Conservation (phyloP, 1,140 invertebrate species). For the Plodia interpunctella region DNA sequence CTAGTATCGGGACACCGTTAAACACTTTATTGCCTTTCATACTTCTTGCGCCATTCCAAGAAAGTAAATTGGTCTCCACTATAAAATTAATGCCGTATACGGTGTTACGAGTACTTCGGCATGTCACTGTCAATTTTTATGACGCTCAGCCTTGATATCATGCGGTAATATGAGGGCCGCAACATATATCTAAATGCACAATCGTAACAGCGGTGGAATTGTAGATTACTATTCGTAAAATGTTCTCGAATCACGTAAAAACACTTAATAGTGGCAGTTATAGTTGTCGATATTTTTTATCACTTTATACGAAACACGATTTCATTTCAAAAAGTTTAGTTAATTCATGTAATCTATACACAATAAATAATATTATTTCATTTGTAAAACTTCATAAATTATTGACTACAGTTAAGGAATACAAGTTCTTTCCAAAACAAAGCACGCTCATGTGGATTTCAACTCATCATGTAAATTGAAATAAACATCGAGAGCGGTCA, state of each 20-base stretch:
- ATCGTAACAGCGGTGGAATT: not conserved
- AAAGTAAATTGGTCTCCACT: slow-evolving; percentile 64
- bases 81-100: slow-evolving; percentile 65
- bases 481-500: slow-evolving; percentile 1
- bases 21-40: slow-evolving; percentile 58
- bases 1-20: slow-evolving; percentile 47
- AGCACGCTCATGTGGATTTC: not conserved
- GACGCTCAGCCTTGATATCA: slow-evolving; percentile 52
- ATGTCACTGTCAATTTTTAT: slow-evolving; percentile 67
- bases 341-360: no score
- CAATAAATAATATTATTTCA: no score
- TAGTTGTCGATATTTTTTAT: no score
- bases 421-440: not conserved
- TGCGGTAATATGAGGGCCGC: slow-evolving; percentile 12
- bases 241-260: not conserved
- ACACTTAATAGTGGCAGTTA: no score
- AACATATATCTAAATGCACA: not conserved
- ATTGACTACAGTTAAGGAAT: no score
- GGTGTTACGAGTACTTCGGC: slow-evolving; percentile 52
- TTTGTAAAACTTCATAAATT: no score
- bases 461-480: not conserved
- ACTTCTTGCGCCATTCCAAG: slow-evolving; percentile 60
- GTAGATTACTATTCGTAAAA: not conserved
- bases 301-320: no score
- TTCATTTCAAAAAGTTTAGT: no score